Evolutionary conservation across 2,888 invertebrate genomes (phyloP).

Genomic region (Sepiola atlantica): DNA sequence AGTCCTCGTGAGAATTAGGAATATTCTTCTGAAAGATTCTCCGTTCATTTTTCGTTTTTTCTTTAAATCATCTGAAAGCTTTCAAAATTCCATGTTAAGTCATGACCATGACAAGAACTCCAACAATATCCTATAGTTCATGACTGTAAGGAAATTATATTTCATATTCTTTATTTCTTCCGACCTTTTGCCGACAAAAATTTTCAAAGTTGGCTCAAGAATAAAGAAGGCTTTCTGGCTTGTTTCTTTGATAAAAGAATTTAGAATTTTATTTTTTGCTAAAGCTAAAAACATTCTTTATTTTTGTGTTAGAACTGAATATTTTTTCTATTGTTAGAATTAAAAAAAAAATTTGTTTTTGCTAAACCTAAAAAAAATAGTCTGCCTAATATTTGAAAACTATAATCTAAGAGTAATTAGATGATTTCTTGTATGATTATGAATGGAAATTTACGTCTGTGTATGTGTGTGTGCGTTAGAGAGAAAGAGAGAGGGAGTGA

Average conservation of each 20-base stretch:
- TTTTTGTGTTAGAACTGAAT: too few relatives aligned
- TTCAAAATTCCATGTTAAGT: neutral
- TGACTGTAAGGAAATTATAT: neutral
- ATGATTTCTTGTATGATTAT: neutral
- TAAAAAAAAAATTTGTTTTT: neutral
- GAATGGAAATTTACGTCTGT: too few relatives aligned
- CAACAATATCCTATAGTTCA: neutral
- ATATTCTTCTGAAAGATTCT: neutral
- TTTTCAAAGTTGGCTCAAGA: neutral
- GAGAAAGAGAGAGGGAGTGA: too few relatives aligned
- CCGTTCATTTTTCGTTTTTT: too few relatives aligned
- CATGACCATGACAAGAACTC: neutral
- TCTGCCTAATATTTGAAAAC: neutral
- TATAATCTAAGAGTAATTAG: neutral
- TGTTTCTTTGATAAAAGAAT: neutral
- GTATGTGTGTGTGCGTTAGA: too few relatives aligned
- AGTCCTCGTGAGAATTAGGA: neutral
- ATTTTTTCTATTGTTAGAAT: neutral
- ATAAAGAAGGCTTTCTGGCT: neutral
- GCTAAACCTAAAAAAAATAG: neutral
- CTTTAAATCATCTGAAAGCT: neutral
- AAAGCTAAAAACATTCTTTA: neutral
- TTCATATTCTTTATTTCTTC: neutral
- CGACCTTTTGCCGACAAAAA: neutral
- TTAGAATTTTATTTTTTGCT: neutral